phyloP scores from a whole-genome alignment of 2,797 vertebrate genomes.

The Triplophysa yarkandensis region DNA sequence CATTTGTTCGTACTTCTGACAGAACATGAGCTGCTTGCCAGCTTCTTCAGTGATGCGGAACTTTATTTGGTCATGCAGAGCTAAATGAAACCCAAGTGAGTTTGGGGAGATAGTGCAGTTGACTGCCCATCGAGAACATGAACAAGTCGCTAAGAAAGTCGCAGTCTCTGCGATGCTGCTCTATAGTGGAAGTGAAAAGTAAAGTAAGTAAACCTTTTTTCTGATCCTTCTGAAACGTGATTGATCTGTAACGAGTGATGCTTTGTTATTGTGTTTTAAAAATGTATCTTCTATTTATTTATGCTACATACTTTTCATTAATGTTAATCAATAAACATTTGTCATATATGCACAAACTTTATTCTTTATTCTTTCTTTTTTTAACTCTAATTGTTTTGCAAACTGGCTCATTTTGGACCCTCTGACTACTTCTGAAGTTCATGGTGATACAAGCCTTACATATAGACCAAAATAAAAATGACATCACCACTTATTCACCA shows the following conservation, averaged over 20 bases:
- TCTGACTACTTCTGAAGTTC: background rate
- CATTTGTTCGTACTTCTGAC: slow-evolving; percentile 10
- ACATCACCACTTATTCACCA: too few species aligned
- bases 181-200: slow-evolving; percentile 56
- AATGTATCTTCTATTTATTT: too few species aligned
- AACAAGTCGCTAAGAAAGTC: slow-evolving; percentile 51
- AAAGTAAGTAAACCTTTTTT: slow-evolving; percentile 50
- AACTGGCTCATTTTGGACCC: background rate
- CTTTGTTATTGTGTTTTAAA: too few species aligned
- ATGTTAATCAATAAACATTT: background rate
- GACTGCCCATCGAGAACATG: slow-evolving; percentile 34
- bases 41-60: slow-evolving; percentile 5
- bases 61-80: slow-evolving; percentile 19
- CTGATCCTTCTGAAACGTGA: too few species aligned
- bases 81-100: slow-evolving; percentile 14
- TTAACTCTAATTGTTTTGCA: too few species aligned
- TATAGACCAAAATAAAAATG: background rate
- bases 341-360: too few species aligned
- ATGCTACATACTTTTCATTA: too few species aligned
- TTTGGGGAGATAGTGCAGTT: background rate
- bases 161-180: slow-evolving; percentile 35
- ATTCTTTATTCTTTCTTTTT: too few species aligned
- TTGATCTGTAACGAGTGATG: too few species aligned
- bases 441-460: background rate
- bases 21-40: slow-evolving; percentile 24